phyloP scores from a whole-genome alignment of 2,888 invertebrate species.

The Agrochola litura region DNA sequence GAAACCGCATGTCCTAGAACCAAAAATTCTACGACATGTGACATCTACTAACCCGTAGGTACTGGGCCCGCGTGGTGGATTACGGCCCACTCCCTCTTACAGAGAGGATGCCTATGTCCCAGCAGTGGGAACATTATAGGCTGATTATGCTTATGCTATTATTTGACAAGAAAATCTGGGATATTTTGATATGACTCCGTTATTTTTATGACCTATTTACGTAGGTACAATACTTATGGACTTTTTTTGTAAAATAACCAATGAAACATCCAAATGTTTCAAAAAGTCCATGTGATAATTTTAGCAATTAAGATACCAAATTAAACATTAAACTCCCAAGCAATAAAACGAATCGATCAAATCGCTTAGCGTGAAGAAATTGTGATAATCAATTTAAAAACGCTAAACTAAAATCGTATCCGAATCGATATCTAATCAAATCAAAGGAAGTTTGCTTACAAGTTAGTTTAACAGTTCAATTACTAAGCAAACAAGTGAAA shows the following conservation, averaged over 20 bases:
- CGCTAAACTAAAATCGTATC: slow-evolving; percentile 15
- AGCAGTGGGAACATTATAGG: no score
- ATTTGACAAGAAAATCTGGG: neutral
- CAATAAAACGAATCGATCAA: slow-evolving; percentile 44
- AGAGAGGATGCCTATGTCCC: no score
- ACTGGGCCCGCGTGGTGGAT: no score
- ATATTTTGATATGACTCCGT: neutral
- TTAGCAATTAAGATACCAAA: neutral
- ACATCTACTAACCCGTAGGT: no score
- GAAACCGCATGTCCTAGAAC: no score
- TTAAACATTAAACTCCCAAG: slow-evolving; percentile 14
- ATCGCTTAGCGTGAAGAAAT: slow-evolving; percentile 19
- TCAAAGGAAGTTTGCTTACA: slow-evolving; percentile 44
- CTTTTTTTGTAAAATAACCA: no score
- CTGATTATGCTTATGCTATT: no score
- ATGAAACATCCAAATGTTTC: no score
- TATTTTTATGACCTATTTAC: neutral
- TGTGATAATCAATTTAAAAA: slow-evolving; percentile 26
- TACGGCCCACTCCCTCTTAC: no score
- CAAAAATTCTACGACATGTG: no score
- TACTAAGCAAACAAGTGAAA: slow-evolving; percentile 21
- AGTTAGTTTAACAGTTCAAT: slow-evolving; percentile 16
- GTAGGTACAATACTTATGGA: no score
- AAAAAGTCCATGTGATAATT: neutral
- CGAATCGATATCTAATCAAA: slow-evolving; percentile 23